Conservation (phyloP, 92 coral and sea anemone genomes). For the Heliopora coerulea region DNA sequence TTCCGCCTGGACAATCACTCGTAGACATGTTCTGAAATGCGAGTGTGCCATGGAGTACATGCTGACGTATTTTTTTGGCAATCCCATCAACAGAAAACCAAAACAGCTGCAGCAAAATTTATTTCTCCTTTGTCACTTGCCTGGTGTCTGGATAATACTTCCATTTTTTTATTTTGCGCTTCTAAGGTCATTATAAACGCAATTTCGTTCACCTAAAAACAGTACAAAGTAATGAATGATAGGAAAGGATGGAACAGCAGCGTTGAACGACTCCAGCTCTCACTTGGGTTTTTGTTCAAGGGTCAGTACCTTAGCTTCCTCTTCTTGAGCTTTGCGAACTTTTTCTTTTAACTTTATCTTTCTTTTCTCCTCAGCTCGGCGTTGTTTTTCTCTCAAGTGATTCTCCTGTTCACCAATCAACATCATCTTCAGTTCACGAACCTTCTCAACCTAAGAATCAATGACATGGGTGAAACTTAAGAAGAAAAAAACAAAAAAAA, state of each 20-base stretch:
- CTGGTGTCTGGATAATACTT: conserved; percentile 95
- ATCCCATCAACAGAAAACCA: too few species aligned
- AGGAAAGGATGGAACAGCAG: background rate
- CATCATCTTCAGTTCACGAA: conserved; percentile 81
- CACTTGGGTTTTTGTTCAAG: too few species aligned
- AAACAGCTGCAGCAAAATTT: too few species aligned
- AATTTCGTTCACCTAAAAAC: conserved; percentile 82
- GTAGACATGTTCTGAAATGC: too few species aligned
- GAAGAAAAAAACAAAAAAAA: too few species aligned
- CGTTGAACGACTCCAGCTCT: too few species aligned
- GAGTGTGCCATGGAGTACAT: too few species aligned
- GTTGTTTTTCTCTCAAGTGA: conserved; percentile 78
- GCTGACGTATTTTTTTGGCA: too few species aligned
- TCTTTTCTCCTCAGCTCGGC: conserved; percentile 86
- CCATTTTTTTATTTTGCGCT: conserved; percentile 97
- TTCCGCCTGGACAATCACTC: too few species aligned
- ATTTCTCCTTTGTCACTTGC: too few species aligned
- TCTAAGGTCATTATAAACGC: conserved; percentile 93
- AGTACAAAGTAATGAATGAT: background rate
- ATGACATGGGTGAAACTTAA: too few species aligned
- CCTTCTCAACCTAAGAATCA: conserved; percentile 71
- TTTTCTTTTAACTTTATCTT: conserved; percentile 75
- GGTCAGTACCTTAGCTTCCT: conserved; percentile 94
- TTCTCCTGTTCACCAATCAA: conserved; percentile 75
- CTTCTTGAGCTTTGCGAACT: conserved; percentile 92